A percentile compares a stretch with the other conserved stretches of the same genome.
Evolutionary conservation across 2,888 invertebrate genomes (phyloP).

Genomic region (Imbricaverruca yamaguchii): DNA sequence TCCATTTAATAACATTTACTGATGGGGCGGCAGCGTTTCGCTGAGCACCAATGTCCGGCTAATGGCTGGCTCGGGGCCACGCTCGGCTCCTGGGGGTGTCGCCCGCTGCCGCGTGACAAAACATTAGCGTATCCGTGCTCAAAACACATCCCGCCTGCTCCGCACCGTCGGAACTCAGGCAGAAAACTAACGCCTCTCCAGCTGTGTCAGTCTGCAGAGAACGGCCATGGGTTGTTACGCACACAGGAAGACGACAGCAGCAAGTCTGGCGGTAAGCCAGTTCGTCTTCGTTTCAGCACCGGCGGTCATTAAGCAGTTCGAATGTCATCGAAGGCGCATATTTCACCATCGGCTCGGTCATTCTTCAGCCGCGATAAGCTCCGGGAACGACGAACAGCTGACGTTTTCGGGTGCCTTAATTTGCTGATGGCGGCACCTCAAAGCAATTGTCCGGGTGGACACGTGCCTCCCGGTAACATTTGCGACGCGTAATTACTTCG

Average conservation of each 20-base stretch:
- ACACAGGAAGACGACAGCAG: too few species aligned
- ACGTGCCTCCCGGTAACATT: constrained; percentile 9
- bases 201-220: neutral
- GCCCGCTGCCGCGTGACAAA: neutral
- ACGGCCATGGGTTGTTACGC: neutral
- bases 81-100: neutral
- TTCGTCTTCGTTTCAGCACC: neutral
- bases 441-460: neutral
- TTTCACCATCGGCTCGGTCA: neutral
- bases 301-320: neutral
- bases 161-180: neutral
- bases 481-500: neutral
- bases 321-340: neutral
- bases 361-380: neutral
- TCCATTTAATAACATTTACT: constrained; percentile 18
- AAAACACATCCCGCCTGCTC: neutral
- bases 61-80: neutral
- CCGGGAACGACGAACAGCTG: neutral
- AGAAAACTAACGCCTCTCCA: neutral
- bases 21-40: neutral
- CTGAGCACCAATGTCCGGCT: neutral
- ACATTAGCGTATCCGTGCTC: neutral
- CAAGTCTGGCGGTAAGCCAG: neutral
- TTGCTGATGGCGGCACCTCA: constrained; percentile 18
- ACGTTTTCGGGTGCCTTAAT: constrained; percentile 5